Evolutionary conservation across 2,113 vertebrate species (phyloP), one percentile per base, ranked within the genome.

Genomic region (Hymenochirus boettgeri): DNA sequence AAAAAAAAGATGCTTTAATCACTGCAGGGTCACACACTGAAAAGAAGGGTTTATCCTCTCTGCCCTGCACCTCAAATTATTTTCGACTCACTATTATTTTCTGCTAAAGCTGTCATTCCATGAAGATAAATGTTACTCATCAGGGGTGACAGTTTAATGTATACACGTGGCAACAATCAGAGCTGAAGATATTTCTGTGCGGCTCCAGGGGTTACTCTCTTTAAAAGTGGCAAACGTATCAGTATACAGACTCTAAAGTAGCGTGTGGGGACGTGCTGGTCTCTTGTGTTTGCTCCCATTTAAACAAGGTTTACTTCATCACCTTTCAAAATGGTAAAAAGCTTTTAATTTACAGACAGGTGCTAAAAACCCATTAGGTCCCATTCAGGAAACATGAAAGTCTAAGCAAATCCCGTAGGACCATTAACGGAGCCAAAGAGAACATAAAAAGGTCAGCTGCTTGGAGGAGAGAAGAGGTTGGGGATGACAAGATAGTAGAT

Each of bases 331-430:
- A 31, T 45, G 47, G 57, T n/a, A 60, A 60, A 60, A 60, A 60
- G 65, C 65, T 69, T 69, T 59, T 69, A 60, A 69, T 60, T 69
- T 35, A 67, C 35, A 60, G 65, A 53, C 57, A 69, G 65, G 65
- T 69, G 65, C 65, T 60, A 69, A 69, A 69, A 69, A 45, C 65
- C 65, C 65, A 69, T 69, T 69, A 69, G 65, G 57, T 69, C 65
- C 65, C 47, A 52, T 69, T 69, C 65, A 69, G 42, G 65, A 69
- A 29, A 60, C 48, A 69, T 69, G 65, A 69, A 69, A 69, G 47
- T 69, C 24, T 69, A 48, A 53, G 25, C 29, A 52, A 8, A 25
- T 53, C 65, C 57, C 57, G 18, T 3, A 48, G 37, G 65, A 53
- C 65, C 25, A 69, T 69, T 69, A 69, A 60, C 39, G 33, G 31